Base-by-base conservation (phyloP, 2,888 invertebrate species). In the Hoplodrina blanda region DNA sequence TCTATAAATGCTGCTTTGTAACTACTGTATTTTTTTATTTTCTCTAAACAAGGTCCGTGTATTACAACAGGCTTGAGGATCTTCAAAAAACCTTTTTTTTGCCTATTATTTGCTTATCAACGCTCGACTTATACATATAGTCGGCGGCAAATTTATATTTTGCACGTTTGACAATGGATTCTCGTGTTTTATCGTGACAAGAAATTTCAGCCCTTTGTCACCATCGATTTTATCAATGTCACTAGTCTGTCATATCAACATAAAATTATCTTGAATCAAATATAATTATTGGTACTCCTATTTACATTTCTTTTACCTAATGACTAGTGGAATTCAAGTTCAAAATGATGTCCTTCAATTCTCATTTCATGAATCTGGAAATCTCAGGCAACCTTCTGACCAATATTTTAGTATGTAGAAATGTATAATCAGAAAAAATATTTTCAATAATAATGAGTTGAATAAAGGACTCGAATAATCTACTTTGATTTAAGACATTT, bases 121-220 rank as follows among this genome's bases (percentile, higher is more conserved):
- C 37, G 74, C 15, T 25, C 0, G 2, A 25, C 4, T 49, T 5
- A 1, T n/a, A 41, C 25, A 44, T 50, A 44, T 53, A 61, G 63
- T 64, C 80, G 70, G 78, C 81, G 76, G 63, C 63, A 74, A 74
- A 67, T 73, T 63, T 46, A 73, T 73, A 56, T 61, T 41, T 61
- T 56, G 13, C 53, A 25, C 57, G 59, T 62, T 66, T 50, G 44
- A 57, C 49, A 37, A 65, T 49, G 73, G 46, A 54, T 62, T 55
- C 20, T 72, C 37, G 41, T 57, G 4, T 33, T 49, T 2, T 52
- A 49, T 49, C 19, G 41, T 65, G 78, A 53, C 66, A 55, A 55
- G 52, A 61, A 50, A 65, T 46, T 61, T 67, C 20, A 46, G n/a
- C 17, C 53, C 53, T 63, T 60, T 67, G 60, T 63, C 20, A 44